Evolutionary conservation across 92 coral and sea anemone genomes (phyloP).

Genomic region (Hydrozoanthus gracilis): DNA sequence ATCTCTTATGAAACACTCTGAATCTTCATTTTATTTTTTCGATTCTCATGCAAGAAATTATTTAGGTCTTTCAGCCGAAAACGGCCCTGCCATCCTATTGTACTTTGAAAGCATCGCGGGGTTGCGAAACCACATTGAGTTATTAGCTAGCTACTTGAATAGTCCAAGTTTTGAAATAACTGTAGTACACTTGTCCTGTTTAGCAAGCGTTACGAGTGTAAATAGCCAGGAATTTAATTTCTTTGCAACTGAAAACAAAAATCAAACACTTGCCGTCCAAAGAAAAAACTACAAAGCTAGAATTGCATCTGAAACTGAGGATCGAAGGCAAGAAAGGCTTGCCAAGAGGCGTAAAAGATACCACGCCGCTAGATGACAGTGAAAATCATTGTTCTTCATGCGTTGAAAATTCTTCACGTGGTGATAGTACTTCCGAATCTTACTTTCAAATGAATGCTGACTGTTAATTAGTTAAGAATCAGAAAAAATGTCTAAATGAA

Average conservation of each 20-base stretch:
- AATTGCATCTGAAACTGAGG: slow-evolving; percentile 31
- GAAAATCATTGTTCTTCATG: slow-evolving; percentile 1
- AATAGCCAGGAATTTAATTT: background rate
- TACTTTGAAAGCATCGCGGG: slow-evolving; percentile 12
- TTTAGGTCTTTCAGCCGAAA: slow-evolving; percentile 27
- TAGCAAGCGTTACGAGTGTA: background rate
- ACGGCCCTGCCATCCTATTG: slow-evolving; percentile 23
- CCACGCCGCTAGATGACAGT: background rate
- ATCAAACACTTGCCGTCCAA: background rate
- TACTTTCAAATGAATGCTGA: slow-evolving; percentile 22
- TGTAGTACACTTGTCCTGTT: background rate
- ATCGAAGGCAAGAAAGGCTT: slow-evolving; percentile 19
- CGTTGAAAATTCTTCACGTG: background rate
- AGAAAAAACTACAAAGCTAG: slow-evolving; percentile 16
- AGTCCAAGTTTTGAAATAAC: slow-evolving; percentile 12
- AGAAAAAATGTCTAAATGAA: background rate
- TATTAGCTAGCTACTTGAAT: background rate
- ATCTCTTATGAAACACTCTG: slow-evolving; percentile 25
- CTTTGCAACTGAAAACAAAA: background rate
- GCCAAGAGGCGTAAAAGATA: slow-evolving; percentile 8
- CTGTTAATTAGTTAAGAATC: background rate
- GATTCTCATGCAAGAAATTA: slow-evolving; percentile 23
- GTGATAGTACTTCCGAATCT: slow-evolving; percentile 5
- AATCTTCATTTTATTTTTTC: slow-evolving; percentile 17
- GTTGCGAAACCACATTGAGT: slow-evolving; percentile 14